Base-by-base conservation (phyloP, 2,888 invertebrate genomes). In the Amphimallon solstitiale region DNA sequence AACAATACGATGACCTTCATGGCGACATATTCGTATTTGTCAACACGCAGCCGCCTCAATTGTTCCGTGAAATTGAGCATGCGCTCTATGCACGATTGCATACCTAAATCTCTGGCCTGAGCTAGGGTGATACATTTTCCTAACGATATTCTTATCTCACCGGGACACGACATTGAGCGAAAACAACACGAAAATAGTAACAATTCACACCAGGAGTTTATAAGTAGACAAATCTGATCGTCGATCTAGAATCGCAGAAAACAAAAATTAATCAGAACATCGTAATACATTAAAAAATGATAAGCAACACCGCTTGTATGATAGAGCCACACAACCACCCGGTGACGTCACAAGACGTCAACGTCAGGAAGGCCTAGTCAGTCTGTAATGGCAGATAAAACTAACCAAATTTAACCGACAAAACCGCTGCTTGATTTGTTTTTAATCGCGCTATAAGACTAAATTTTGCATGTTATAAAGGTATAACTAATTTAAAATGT, bases 171-270 rank as follows among this genome's bases (percentile, higher is more conserved):
- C 82, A 97, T 92, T 38, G 97, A 97, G 69, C 96, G 92, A 86
- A 95, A 97, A 81, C 96, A 96, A 84, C 95, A 96, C 54, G 95
- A 95, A 79, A 96, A 92, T 70, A 96, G 87, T 73, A 96, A 83
- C 75, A 96, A 85, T 84, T 96, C 95, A 83, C 97, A 97, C 98
- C 98, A 98, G 69, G 97, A 96, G 84, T 98, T 98, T 78, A 98
- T 97, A 73, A 98, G 88, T 78, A 98, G 86, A 78, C 96, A 93
- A 77, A 97, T 98, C 85, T 98, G 98, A 85, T 98, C 98, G 84
- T 98, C 98, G 82, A 97, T 97, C 95, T 95, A 83, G 35, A 82
- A 79, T 5, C 5, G 29, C n/a, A n/a, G 45, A 10, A 59, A 48
- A 21, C 9, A 60, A 49, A 52, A 63, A 49, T 21, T n/a, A 21